These are phyloP conservation scores for Lithophane ornitopus DNA, from an alignment of 2,888 invertebrate genomes.

Conservation along the genomic window DNA sequence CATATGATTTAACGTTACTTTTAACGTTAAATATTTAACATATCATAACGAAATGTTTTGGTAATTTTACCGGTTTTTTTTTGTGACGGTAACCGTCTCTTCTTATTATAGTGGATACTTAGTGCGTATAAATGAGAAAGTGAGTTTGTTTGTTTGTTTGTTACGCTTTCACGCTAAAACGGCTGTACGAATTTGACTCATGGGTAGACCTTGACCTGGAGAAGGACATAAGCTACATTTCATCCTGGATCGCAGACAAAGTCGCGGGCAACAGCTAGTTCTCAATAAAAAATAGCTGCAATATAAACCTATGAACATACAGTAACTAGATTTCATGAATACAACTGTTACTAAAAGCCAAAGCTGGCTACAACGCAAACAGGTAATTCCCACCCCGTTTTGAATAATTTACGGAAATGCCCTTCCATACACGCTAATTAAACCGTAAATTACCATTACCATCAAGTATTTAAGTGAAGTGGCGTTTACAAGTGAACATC, in stretches of 20 bases:
- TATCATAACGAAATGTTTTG: no score
- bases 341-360: background rate
- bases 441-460: constrained; percentile 38
- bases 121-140: background rate
- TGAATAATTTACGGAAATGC: background rate
- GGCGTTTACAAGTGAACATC: constrained; percentile 68
- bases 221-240: no score
- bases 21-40: no score
- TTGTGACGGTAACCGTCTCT: no score
- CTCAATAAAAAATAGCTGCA: background rate
- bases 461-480: constrained; percentile 53
- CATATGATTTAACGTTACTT: no score
- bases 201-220: no score
- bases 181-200: no score
- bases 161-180: no score
- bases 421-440: constrained; percentile 37
- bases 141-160: no score
- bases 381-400: constrained; percentile 1
- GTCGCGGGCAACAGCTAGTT: background rate
- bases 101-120: background rate
- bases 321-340: background rate
- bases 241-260: no score
- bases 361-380: background rate
- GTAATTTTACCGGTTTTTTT: no score
- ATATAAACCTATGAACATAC: background rate